A percentile compares a stretch with the other conserved stretches of the same genome.
Conservation (phyloP, 2,888 invertebrate species). For the Mythimna ferrago region DNA sequence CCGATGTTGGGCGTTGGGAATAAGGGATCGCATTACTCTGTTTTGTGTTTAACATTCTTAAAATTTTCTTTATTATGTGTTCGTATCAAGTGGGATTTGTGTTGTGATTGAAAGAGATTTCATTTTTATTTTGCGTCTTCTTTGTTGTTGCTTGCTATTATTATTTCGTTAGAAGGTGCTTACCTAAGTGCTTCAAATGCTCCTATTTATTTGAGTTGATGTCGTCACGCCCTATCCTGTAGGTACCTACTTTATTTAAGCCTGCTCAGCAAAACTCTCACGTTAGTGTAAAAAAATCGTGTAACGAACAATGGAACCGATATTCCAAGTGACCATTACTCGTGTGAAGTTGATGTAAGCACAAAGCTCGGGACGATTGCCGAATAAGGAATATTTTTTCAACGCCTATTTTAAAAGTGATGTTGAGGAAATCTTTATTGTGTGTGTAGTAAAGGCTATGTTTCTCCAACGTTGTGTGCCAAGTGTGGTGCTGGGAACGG, state of each 20-base stretch:
- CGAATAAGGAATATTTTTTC: slow-evolving; percentile 66
- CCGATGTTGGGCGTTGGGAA: slow-evolving; percentile 80
- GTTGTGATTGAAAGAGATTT: slow-evolving; percentile 57
- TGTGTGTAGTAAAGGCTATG: slow-evolving; percentile 42
- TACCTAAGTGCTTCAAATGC: slow-evolving; percentile 8
- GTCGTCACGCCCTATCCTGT: slow-evolving; percentile 61
- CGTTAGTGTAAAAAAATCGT: slow-evolving; percentile 67
- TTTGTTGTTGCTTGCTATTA: slow-evolving; percentile 21
- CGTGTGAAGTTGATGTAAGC: slow-evolving; percentile 73
- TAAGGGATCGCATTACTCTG: slow-evolving; percentile 82
- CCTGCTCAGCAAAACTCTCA: slow-evolving; percentile 63
- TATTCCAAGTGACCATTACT: slow-evolving; percentile 77
- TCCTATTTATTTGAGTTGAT: slow-evolving; percentile 15
- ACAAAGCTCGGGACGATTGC: slow-evolving; percentile 71
- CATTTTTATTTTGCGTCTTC: slow-evolving; percentile 22
- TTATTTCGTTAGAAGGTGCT: slow-evolving; percentile 5
- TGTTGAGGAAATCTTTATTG: slow-evolving; percentile 38
- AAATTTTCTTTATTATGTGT: slow-evolving; percentile 70
- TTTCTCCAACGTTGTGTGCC: slow-evolving; percentile 21
- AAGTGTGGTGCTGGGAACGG: slow-evolving; percentile 34
- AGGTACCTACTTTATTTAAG: slow-evolving; percentile 60
- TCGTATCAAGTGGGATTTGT: slow-evolving; percentile 69
- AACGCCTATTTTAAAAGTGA: slow-evolving; percentile 40
- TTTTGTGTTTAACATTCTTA: slow-evolving; percentile 82
- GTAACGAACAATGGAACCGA: slow-evolving; percentile 76